Conservation (phyloP, 2,888 invertebrate species). For the Platycnemis pennipes region DNA sequence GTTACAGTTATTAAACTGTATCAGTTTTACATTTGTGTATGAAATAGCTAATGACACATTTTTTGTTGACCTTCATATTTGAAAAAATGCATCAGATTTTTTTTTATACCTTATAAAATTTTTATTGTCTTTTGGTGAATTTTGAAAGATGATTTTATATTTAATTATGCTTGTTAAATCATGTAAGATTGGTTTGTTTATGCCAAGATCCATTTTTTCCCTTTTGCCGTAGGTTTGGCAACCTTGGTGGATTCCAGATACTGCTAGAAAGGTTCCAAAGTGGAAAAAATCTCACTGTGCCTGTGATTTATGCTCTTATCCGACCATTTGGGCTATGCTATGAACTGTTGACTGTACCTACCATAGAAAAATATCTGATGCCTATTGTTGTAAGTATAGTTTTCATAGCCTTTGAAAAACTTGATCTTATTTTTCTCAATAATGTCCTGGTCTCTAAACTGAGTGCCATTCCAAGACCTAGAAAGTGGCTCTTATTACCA, state of each 20-base stretch:
- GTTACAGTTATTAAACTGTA: conserved; percentile 21
- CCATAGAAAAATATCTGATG: conserved; percentile 95
- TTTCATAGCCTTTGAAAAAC: no score
- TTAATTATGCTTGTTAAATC: no score
- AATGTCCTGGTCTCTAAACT: no score
- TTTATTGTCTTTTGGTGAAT: no score
- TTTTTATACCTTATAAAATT: no score
- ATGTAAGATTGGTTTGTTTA: no score
- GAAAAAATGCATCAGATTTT: no score
- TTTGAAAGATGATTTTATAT: no score
- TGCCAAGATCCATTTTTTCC: no score
- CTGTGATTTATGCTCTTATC: conserved; percentile 89
- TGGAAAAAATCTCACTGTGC: conserved; percentile 86
- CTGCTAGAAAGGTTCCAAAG: conserved; percentile 91
- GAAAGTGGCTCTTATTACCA: no score
- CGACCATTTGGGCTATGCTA: conserved; percentile 96
- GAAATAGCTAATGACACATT: not conserved
- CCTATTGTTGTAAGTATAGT: conserved; percentile 88
- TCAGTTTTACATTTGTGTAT: not conserved
- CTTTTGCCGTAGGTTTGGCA: conserved; percentile 94
- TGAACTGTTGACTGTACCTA: conserved; percentile 93
- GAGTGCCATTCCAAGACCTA: no score
- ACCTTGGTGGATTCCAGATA: conserved; percentile 93
- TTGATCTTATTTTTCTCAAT: no score
- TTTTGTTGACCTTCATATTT: not conserved